A percentile compares a stretch with the other conserved stretches of the same genome.
Conservation (phyloP, 2,888 invertebrate species). For the Orchestes rusci region DNA sequence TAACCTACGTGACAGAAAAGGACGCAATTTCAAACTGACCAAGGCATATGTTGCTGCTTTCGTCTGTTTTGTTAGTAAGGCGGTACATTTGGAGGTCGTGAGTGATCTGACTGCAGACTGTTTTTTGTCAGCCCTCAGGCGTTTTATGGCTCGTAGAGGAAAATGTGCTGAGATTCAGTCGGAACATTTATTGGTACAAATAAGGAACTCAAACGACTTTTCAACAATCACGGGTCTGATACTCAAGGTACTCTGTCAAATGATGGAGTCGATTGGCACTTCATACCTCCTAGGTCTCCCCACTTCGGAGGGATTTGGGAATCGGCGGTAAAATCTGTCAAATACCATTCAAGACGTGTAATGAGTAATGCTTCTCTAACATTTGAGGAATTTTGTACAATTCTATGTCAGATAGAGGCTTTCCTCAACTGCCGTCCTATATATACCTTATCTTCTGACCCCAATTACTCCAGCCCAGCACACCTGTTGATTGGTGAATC, state of each 20-base stretch:
- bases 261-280: not conserved
- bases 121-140: not conserved
- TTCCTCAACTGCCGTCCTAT: constrained; percentile 5
- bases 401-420: constrained; percentile 9
- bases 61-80: not conserved
- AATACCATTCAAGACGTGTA: constrained; percentile 7
- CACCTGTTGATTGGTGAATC: not conserved
- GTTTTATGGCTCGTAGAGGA: not conserved
- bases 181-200: constrained; percentile 6
- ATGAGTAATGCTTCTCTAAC: constrained; percentile 1
- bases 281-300: not conserved
- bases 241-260: too few species aligned
- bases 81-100: not conserved
- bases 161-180: too few species aligned
- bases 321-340: constrained; percentile 4
- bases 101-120: not conserved
- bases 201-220: too few species aligned
- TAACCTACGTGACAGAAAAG: too few species aligned
- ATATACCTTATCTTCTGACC: constrained; percentile 5
- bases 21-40: too few species aligned
- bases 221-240: too few species aligned
- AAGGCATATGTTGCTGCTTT: not conserved
- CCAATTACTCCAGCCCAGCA: constrained; percentile 1
- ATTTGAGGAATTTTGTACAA: constrained; percentile 12
- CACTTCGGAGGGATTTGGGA: not conserved